phyloP scores from a whole-genome alignment of 92 coral and sea anemone genomes.

The Porites rus region DNA sequence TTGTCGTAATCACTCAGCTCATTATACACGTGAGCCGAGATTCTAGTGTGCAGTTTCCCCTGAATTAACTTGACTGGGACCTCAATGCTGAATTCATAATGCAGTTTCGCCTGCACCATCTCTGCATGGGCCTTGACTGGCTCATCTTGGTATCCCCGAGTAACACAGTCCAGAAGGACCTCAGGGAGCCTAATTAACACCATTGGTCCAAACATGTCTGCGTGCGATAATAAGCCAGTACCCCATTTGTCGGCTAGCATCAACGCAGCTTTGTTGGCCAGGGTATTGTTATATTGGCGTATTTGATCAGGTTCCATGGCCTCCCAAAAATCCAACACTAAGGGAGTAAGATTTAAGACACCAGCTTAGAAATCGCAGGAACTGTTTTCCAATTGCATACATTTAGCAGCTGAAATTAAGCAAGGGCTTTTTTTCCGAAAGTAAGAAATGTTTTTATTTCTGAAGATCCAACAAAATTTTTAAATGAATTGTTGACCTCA shows the following conservation, averaged over 20 bases:
- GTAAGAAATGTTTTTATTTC: no score
- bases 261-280: slow-evolving; percentile 65
- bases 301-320: slow-evolving; percentile 60
- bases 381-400: no score
- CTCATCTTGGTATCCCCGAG: slow-evolving; percentile 17
- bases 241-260: slow-evolving; percentile 66
- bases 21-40: slow-evolving; percentile 77
- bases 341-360: background rate
- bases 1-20: slow-evolving; percentile 47
- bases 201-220: slow-evolving; percentile 78
- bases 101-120: slow-evolving; percentile 62
- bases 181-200: slow-evolving; percentile 70
- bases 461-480: no score
- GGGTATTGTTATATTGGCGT: slow-evolving; percentile 54
- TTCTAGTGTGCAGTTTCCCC: slow-evolving; percentile 58
- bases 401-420: no score
- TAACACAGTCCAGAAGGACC: slow-evolving; percentile 45
- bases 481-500: no score
- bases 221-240: slow-evolving; percentile 58
- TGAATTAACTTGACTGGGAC: slow-evolving; percentile 67
- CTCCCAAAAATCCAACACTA: slow-evolving; percentile 73
- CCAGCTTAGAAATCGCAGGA: background rate
- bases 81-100: slow-evolving; percentile 65
- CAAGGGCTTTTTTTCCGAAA: no score
- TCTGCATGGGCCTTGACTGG: slow-evolving; percentile 52